A percentile compares a stretch with the other conserved stretches of the same genome.
These are phyloP conservation scores for Spea hammondii DNA, from an alignment of 2,797 vertebrate genomes.

Conservation along the genomic window DNA sequence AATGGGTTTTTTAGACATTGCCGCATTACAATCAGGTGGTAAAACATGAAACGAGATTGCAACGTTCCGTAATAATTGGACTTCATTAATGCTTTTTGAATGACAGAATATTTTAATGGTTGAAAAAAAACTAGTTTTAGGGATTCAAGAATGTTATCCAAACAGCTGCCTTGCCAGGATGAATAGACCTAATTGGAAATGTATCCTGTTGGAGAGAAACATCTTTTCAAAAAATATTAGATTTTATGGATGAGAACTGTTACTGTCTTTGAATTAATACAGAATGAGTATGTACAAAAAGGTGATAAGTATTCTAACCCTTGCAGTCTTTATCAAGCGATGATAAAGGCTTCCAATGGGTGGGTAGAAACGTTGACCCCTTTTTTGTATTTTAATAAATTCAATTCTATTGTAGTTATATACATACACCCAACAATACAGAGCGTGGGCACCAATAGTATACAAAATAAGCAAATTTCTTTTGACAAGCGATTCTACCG, in stretches of 20 bases:
- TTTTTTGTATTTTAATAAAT: too few species aligned
- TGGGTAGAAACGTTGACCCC: too few species aligned
- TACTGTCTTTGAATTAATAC: too few species aligned
- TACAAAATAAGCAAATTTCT: conserved; percentile 19
- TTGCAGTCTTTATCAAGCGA: too few species aligned
- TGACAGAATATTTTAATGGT: conserved; percentile 15
- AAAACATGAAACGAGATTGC: conserved; percentile 15
- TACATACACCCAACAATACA: conserved; percentile 11
- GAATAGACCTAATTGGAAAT: conserved; percentile 39
- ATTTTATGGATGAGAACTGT: too few species aligned
- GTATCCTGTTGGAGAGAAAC: conserved; percentile 19
- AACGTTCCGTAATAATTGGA: conserved; percentile 8
- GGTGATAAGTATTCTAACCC: too few species aligned
- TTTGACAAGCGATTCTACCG: conserved; percentile 26
- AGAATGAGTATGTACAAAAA: too few species aligned
- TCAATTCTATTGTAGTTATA: too few species aligned
- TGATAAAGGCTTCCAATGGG: too few species aligned
- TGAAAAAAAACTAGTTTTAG: conserved; percentile 22
- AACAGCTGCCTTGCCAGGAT: conserved; percentile 30
- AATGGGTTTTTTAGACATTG: conserved; percentile 23
- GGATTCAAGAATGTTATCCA: conserved; percentile 31
- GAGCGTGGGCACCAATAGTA: conserved; percentile 22
- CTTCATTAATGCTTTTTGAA: conserved; percentile 26
- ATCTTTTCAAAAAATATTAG: too few species aligned
- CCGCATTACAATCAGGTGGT: conserved; percentile 18